Base-by-base conservation (phyloP, 2,113 vertebrate genomes). In the Synodontis membranacea region DNA sequence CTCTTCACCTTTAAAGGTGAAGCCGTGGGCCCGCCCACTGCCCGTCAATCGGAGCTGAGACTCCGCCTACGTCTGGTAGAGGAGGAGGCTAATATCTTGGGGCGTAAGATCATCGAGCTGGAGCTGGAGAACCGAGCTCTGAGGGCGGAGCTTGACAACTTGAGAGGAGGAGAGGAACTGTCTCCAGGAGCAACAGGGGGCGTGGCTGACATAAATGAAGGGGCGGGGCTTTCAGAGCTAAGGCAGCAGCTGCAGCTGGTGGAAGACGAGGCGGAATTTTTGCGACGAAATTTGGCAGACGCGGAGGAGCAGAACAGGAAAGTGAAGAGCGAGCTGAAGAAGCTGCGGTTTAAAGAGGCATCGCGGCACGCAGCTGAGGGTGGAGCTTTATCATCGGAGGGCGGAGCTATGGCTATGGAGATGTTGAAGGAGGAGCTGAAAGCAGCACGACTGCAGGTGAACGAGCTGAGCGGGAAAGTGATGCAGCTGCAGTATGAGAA, bases 401-500 rank as follows among this genome's bases (percentile, higher is more conserved):
- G 80, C 1, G 82, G 86, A 7, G 85, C 85, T 74, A 28, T 68
- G 3, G 93, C 90, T 56, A 92, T 91, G 0, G 97, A 98, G 90
- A 96, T 95, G 0, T 92, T 99, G 80, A 98, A 98, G 91, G 98
- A 99, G 88, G 98, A 99, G 93, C 94, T 99, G 31, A 98, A 98
- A 91, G 95, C 96, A 1, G 97, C 98, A 0, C 95, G 98, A 44
- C 94, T 97, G 89, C 98, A 99, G 92, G 97, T 99, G 89, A 99
- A 99, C 1, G 98, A 99, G 88, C 95, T 99, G 48, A 99, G 97
- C 50, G 98, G 98, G 74, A 99, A 99, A 94, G 98, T 99, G 70
- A 98, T 99, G 97, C 98, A 99, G 90, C 95, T 99, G 56, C 98
- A 99, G 92, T 99, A 99, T 21, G 98, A 99, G 93, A 99, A 99